These are phyloP conservation scores for Tarsius wallacei DNA, from an alignment of 2,797 vertebrate species.

Conservation along the genomic window DNA sequence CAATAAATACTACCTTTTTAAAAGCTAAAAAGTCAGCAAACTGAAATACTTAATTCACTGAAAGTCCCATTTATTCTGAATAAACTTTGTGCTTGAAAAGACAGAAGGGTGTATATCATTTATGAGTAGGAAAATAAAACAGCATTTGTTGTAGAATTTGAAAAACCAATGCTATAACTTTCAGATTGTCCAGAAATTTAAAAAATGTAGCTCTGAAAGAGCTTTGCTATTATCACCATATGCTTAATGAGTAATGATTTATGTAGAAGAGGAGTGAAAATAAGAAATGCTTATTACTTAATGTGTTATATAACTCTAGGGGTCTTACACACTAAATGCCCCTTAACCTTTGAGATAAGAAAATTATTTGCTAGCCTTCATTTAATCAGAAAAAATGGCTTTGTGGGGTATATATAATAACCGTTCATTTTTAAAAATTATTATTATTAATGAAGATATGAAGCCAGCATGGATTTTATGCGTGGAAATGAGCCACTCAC, in stretches of 20 bases:
- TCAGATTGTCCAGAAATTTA: not conserved
- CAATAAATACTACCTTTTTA: not conserved
- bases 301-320: not conserved
- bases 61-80: not conserved
- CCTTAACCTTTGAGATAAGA: not conserved
- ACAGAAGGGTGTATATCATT: not conserved
- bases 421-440: not conserved
- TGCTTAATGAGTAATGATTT: conserved; percentile 5
- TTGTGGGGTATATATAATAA: not conserved
- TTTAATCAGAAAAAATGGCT: not conserved
- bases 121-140: not conserved
- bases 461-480: not conserved
- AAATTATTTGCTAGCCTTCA: not conserved
- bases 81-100: not conserved
- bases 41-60: not conserved
- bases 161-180: conserved; percentile 10
- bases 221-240: not conserved
- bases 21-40: conserved; percentile 1
- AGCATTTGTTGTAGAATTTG: conserved; percentile 1
- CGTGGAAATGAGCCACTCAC: not conserved
- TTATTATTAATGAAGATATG: not conserved
- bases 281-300: not conserved
- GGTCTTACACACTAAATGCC: not conserved
- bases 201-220: not conserved
- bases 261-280: not conserved